Conservation (phyloP, 1,140 invertebrate species). For the Bombus haemorrhoidalis region DNA sequence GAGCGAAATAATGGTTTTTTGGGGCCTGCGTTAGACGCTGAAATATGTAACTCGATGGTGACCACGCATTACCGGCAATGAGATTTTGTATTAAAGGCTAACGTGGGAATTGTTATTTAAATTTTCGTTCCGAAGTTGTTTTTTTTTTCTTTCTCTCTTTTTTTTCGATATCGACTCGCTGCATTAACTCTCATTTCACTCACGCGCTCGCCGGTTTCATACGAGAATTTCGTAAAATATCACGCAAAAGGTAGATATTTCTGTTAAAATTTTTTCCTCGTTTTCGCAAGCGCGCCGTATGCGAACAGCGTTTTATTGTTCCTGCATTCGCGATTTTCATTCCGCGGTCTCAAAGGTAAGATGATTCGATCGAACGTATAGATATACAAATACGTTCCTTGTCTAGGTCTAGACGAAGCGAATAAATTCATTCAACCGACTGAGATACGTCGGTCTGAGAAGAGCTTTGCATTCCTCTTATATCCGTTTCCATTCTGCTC, state of each 20-base stretch:
- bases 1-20: constrained; percentile 54
- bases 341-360: constrained; percentile 8
- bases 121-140: not conserved
- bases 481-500: constrained; percentile 17
- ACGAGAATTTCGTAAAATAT: not conserved
- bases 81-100: constrained; percentile 39
- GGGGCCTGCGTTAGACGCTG: constrained; percentile 36
- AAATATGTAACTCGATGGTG: constrained; percentile 40
- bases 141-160: not conserved
- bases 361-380: constrained; percentile 51
- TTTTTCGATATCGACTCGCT: constrained; percentile 1
- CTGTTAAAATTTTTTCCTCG: no score
- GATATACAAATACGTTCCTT: constrained; percentile 53
- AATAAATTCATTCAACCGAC: constrained; percentile 55
- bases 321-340: not conserved
- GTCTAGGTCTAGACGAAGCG: constrained; percentile 37
- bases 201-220: not conserved
- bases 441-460: constrained; percentile 28
- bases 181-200: not conserved
- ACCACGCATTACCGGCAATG: constrained; percentile 42
- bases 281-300: not conserved
- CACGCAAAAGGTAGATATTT: no score
- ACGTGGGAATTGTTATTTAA: constrained; percentile 44
- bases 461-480: constrained; percentile 20
- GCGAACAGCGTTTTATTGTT: not conserved